Evolutionary conservation across 2,888 invertebrate genomes (phyloP), one percentile per base, ranked within the genome.

Genomic region (Ligdia adustata): DNA sequence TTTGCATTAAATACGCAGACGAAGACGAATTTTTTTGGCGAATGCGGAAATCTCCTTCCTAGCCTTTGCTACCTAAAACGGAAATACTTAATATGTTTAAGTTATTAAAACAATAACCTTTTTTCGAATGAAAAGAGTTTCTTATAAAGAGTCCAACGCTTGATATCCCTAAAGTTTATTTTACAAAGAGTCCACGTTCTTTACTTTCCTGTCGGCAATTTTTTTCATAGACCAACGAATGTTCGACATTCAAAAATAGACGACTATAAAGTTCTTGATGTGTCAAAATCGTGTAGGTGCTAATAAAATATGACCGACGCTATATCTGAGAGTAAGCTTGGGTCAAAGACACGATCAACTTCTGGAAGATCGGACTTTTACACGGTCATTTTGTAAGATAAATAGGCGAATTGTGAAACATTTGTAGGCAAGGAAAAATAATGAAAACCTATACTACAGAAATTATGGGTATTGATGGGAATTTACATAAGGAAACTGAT

Each of bases 231-330:
- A n/a, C n/a, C n/a, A n/a, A 31, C 9, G 18, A 14, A 14, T 48
- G 47, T 44, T 46, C 38, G 46, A 9, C 14, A 27, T 41, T 45
- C 16, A 42, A 45, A 56, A 56, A 33, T 50, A 56, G 51, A 48
- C 27, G 15, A 50, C 56, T 48, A 59, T 61, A 55, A 57, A 59
- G 48, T 52, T 56, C 51, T 52, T 52, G 45, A 52, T 46, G 55
- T 56, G 56, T 60, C 56, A 56, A 60, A 58, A 58, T 20, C 24
- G 43, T 44, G 52, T 52, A 49, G 48, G 35, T 46, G 48, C 18
- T 42, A 49, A 16, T 42, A 48, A 42, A 42, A 47, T 42, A 48
- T 32, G 11, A 42, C 18, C 9, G 20, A 14, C 33, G 42, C 35
- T 47, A 49, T 43, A 42, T 42, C 27, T 32, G 48, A 29, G 26